Evolutionary conservation across 2,113 vertebrate genomes (phyloP).

Genomic region (Neotragus moschatus): DNA sequence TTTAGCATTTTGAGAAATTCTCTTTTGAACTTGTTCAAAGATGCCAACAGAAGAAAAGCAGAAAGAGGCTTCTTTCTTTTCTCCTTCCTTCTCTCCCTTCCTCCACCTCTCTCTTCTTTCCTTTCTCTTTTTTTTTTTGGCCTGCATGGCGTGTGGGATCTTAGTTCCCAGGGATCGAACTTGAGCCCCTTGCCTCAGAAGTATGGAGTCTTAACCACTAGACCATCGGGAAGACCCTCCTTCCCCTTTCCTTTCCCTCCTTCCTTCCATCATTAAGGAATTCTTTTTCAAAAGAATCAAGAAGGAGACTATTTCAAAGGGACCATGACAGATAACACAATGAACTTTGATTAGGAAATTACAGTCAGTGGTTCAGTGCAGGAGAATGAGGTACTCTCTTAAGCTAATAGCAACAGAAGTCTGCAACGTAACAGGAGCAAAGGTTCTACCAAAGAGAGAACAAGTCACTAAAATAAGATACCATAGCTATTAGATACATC

Average conservation of each 20-base stretch:
- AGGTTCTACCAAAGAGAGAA: not conserved
- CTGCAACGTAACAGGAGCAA: not conserved
- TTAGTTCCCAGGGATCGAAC: not conserved
- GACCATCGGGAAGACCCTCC: not conserved
- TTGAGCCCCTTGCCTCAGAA: not conserved
- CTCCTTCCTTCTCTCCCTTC: too few species aligned
- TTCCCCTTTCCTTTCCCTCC: not conserved
- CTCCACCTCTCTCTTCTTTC: too few species aligned
- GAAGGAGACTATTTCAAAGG: not conserved
- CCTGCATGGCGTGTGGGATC: not conserved
- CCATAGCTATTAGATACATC: not conserved
- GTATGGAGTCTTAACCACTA: not conserved
- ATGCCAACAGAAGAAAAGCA: not conserved
- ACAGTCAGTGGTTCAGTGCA: not conserved
- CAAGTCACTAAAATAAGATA: conserved; percentile 3
- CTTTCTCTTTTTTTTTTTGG: not conserved
- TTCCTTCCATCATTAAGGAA: not conserved
- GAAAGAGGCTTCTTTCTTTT: not conserved
- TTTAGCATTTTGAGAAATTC: not conserved
- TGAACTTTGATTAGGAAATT: not conserved
- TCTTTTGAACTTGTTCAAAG: not conserved
- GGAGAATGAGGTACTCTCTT: not conserved
- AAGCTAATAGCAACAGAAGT: not conserved
- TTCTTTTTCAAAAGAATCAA: not conserved
- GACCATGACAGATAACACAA: not conserved